Conservation (phyloP, 2,888 invertebrate genomes). For the Yponomeuta malinellus region DNA sequence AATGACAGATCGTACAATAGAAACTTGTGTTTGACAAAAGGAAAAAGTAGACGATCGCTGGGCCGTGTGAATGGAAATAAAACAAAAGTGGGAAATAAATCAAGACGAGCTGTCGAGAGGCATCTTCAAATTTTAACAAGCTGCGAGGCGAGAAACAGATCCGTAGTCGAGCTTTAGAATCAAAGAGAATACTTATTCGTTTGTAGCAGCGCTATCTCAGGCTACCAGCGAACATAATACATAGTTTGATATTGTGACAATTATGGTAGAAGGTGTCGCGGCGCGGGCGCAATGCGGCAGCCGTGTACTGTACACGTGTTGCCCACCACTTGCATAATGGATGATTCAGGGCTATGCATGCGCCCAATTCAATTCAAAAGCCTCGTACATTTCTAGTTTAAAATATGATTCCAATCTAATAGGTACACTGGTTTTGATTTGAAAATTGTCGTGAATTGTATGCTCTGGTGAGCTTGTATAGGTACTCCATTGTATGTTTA, state of each 20-base stretch:
- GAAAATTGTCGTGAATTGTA: background rate
- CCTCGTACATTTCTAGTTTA: background rate
- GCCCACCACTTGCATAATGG: constrained; percentile 61
- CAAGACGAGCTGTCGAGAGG: constrained; percentile 32
- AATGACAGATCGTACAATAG: constrained; percentile 55
- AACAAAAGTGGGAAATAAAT: constrained; percentile 46
- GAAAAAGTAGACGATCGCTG: constrained; percentile 37
- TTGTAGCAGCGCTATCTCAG: constrained; percentile 2
- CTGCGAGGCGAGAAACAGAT: background rate
- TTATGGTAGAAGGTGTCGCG: constrained; percentile 67
- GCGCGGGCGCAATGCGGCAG: constrained; percentile 27
- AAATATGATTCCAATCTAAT: background rate
- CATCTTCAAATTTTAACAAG: constrained; percentile 22
- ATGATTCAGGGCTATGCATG: constrained; percentile 46
- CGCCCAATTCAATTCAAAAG: background rate
- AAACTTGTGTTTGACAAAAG: constrained; percentile 55
- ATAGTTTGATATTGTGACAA: constrained; percentile 56
- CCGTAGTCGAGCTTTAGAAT: constrained; percentile 3
- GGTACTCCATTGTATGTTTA: background rate
- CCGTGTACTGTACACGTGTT: constrained; percentile 52
- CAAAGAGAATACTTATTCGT: background rate
- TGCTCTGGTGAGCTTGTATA: background rate
- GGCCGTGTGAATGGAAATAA: constrained; percentile 55
- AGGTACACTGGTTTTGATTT: background rate
- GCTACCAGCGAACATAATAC: constrained; percentile 1